Percentiles rank a stretch among this genome's conserved stretches.
phyloP scores from a whole-genome alignment of 2,113 vertebrate species.

The Aegithalos caudatus region DNA sequence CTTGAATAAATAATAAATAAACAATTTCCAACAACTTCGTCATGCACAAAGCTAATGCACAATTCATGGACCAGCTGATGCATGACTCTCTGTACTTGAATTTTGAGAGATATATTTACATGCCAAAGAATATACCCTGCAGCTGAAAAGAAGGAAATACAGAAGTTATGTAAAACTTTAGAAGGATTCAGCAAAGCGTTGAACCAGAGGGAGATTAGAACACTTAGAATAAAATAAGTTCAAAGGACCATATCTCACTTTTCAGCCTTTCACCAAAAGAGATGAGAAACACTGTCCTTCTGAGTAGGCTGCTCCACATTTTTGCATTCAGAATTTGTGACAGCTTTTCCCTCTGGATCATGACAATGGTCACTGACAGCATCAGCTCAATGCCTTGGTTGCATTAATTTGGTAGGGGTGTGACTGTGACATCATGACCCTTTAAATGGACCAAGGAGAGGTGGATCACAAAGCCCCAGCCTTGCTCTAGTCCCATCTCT shows the following conservation, averaged over 20 bases:
- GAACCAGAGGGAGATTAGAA: not conserved
- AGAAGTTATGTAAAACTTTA: not conserved
- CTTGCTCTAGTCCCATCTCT: not conserved
- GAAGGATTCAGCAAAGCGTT: not conserved
- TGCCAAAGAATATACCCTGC: not conserved
- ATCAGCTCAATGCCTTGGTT: not conserved
- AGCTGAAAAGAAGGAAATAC: not conserved
- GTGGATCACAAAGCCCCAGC: not conserved
- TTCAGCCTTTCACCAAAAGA: not conserved
- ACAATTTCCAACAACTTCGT: not conserved
- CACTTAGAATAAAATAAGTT: not conserved
- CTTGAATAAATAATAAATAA: not conserved
- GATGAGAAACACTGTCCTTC: not conserved
- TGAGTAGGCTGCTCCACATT: not conserved
- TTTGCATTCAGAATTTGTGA: not conserved
- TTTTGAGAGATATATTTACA: not conserved
- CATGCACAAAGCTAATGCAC: not conserved
- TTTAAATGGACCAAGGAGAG: not conserved
- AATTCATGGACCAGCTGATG: not conserved
- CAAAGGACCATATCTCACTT: not conserved
- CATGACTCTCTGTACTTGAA: not conserved
- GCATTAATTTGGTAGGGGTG: not conserved
- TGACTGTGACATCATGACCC: rapidly evolving
- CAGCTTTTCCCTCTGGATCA: not conserved
- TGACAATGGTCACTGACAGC: not conserved